Conservation (phyloP, 2,113 vertebrate genomes). For the Tragelaphus imberbis region DNA sequence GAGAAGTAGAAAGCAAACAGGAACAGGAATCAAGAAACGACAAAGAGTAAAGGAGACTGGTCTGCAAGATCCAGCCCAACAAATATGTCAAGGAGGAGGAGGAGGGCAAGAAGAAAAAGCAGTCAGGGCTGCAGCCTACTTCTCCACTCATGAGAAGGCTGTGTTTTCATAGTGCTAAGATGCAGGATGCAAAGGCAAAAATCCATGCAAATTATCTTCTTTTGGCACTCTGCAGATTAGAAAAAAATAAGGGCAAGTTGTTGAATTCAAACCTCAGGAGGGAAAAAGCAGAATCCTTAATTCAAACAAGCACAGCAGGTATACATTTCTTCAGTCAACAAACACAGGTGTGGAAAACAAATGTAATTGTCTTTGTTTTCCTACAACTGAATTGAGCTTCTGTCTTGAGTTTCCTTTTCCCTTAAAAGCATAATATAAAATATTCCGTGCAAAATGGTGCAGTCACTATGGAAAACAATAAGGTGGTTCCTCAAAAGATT, state of each 20-base stretch:
- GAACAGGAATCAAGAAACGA: neutral
- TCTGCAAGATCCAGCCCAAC: neutral
- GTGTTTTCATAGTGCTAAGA: neutral
- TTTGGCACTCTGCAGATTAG: neutral
- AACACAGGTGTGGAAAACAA: slow-evolving; percentile 34
- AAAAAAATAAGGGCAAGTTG: neutral
- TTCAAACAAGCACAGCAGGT: neutral
- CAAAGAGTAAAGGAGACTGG: neutral
- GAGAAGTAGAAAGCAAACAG: neutral
- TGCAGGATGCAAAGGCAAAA: neutral
- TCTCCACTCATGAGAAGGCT: neutral
- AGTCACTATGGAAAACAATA: neutral
- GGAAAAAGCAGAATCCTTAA: neutral
- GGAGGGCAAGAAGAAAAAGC: neutral
- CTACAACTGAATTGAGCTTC: slow-evolving; percentile 11
- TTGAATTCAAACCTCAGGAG: neutral
- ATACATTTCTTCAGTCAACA: neutral
- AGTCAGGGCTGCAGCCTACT: neutral
- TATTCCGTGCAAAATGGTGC: neutral
- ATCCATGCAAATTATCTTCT: neutral
- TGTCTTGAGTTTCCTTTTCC: slow-evolving; percentile 1
- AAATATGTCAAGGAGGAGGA: neutral
- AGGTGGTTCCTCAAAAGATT: neutral
- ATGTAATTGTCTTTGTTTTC: slow-evolving; percentile 42
- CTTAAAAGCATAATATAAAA: slow-evolving; percentile 14